A percentile compares a stretch with the other conserved stretches of the same genome.
These are phyloP conservation scores for Cnemophilus loriae DNA, from an alignment of 2,113 vertebrate genomes.

Conservation along the genomic window DNA sequence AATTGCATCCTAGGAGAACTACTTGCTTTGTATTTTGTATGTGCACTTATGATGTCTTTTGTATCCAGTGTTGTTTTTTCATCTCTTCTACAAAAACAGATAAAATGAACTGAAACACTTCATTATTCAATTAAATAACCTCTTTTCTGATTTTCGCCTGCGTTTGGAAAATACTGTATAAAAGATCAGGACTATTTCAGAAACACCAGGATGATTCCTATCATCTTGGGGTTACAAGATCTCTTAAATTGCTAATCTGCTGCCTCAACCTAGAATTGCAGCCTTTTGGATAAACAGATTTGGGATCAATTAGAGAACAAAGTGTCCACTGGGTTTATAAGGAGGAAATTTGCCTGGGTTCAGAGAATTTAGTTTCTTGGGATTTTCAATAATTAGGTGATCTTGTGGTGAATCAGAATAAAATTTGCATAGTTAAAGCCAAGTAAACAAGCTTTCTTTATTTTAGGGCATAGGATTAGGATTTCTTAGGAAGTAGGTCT, in stretches of 20 bases:
- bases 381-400: neutral
- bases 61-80: neutral
- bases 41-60: neutral
- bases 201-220: neutral
- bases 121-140: accelerated
- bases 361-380: neutral
- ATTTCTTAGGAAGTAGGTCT: neutral
- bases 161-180: neutral
- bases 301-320: neutral
- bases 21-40: neutral
- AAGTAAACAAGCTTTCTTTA: neutral
- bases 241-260: neutral
- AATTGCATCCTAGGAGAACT: neutral
- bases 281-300: neutral
- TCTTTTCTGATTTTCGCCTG: neutral
- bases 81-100: neutral
- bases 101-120: neutral
- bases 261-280: neutral
- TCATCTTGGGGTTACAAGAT: neutral
- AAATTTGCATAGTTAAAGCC: neutral
- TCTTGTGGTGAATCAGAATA: neutral
- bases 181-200: neutral
- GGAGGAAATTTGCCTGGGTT: neutral
- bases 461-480: neutral
- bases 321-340: neutral